These are phyloP conservation scores for Echinarachnius parma DNA, from an alignment of 53 echinoderm and acorn worm species.

Conservation along the genomic window DNA sequence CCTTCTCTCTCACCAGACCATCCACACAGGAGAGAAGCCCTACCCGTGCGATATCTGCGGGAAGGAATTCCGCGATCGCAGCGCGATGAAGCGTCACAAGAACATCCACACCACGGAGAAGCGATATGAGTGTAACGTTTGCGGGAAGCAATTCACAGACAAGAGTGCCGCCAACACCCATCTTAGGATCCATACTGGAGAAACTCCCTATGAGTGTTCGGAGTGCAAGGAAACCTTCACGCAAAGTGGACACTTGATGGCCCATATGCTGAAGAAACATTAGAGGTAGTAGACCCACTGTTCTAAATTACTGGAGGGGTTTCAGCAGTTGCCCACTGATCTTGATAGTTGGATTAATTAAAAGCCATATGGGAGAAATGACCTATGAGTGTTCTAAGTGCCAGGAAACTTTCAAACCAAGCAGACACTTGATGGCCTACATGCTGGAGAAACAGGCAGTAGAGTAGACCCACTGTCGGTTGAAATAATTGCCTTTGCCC, in stretches of 20 bases:
- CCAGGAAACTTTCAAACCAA: conserved; percentile 7
- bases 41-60: conserved; percentile 36
- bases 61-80: conserved; percentile 36
- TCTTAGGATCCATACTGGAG: conserved; percentile 20
- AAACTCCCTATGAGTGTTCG: conserved; percentile 23
- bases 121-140: conserved; percentile 31
- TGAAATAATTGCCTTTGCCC: too few relatives aligned
- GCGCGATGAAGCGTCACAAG: conserved; percentile 46
- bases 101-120: conserved; percentile 3
- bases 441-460: conserved; percentile 21
- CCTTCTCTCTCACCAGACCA: conserved; percentile 45
- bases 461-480: too few relatives aligned
- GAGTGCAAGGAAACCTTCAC: conserved; percentile 16
- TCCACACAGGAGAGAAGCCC: conserved; percentile 45
- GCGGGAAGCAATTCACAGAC: conserved; percentile 22
- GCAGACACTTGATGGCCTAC: conserved; percentile 14
- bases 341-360: too few relatives aligned
- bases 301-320: too few relatives aligned
- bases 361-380: conserved; percentile 14
- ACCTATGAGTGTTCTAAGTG: conserved; percentile 31
- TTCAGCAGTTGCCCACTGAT: too few relatives aligned
- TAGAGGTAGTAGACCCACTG: too few relatives aligned
- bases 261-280: conserved; percentile 30
- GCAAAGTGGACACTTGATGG: conserved; percentile 16
- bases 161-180: conserved; percentile 26